Evolutionary conservation across 2,888 invertebrate species (phyloP).

Genomic region (Siphonodentalium dalli): DNA sequence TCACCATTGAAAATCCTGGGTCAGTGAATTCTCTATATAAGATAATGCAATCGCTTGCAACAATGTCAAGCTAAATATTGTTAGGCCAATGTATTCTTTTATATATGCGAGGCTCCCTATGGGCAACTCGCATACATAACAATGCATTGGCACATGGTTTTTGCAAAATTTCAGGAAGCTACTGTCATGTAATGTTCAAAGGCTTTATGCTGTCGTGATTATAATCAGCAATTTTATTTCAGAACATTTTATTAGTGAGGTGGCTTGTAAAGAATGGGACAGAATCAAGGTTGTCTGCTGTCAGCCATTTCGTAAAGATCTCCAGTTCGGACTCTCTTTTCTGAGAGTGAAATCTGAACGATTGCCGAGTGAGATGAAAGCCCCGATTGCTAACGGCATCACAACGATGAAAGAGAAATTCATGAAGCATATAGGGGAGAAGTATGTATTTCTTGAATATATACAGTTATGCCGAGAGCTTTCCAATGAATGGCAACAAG

Average conservation of each 20-base stretch:
- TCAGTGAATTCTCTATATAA: too few relatives aligned
- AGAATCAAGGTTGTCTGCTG: constrained; percentile 49
- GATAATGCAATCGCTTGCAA: too few relatives aligned
- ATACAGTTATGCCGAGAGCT: too few relatives aligned
- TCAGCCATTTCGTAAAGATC: constrained; percentile 49
- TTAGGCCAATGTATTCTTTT: too few relatives aligned
- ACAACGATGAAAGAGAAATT: not conserved
- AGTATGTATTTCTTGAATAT: constrained; percentile 25
- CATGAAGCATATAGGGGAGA: not conserved
- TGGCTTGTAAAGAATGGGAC: constrained; percentile 45
- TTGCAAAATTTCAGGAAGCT: too few relatives aligned
- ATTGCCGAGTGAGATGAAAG: not conserved
- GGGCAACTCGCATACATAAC: too few relatives aligned
- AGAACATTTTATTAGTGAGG: constrained; percentile 45
- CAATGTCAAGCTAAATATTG: too few relatives aligned
- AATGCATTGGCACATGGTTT: too few relatives aligned
- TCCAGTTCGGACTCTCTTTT: constrained; percentile 54
- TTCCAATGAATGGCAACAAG: too few relatives aligned
- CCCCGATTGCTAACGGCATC: not conserved
- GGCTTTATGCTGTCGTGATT: not conserved
- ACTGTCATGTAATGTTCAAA: too few relatives aligned
- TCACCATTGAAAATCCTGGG: too few relatives aligned
- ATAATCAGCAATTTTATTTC: not conserved
- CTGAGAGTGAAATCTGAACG: constrained; percentile 34
- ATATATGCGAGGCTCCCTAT: too few relatives aligned